Percentiles rank a stretch among this genome's conserved stretches.
These are phyloP conservation scores for Mohoua ochrocephala DNA, from an alignment of 2,113 vertebrate species.

Conservation along the genomic window DNA sequence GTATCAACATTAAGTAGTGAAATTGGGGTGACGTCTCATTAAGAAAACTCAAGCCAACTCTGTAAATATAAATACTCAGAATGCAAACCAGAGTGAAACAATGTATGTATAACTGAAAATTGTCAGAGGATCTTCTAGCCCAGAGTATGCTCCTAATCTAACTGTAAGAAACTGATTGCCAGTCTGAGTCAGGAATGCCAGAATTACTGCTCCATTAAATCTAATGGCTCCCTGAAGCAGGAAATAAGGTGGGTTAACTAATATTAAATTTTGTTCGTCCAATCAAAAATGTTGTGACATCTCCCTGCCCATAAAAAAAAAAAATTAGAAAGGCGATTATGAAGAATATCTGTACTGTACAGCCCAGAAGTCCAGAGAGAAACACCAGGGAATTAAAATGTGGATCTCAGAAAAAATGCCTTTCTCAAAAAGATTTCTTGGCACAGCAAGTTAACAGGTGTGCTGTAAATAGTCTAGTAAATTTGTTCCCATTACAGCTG, in stretches of 20 bases:
- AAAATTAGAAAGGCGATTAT: not conserved
- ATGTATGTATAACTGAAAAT: conserved; percentile 29
- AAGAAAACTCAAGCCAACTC: not conserved
- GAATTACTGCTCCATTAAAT: conserved; percentile 58
- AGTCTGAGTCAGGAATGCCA: conserved; percentile 5
- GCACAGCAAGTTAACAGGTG: not conserved
- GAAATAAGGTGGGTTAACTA: conserved; percentile 40
- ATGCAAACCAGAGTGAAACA: conserved; percentile 25
- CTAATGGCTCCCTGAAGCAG: conserved; percentile 55
- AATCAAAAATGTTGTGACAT: conserved; percentile 39
- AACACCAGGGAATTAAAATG: not conserved
- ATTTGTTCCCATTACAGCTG: not conserved
- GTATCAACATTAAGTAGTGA: not conserved
- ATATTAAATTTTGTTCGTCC: conserved; percentile 44
- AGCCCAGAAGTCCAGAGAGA: not conserved
- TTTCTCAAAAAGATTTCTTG: not conserved
- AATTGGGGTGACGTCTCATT: not conserved
- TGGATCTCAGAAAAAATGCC: not conserved
- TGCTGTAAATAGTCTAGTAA: not conserved
- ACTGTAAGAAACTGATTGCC: conserved; percentile 51
- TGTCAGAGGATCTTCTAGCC: conserved; percentile 11
- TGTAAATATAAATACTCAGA: conserved; percentile 7
- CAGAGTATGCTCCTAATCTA: conserved; percentile 31
- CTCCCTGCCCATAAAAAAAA: not conserved
- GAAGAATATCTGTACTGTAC: not conserved